phyloP scores from a whole-genome alignment of 2,888 invertebrate genomes.

The Neria commutata region DNA sequence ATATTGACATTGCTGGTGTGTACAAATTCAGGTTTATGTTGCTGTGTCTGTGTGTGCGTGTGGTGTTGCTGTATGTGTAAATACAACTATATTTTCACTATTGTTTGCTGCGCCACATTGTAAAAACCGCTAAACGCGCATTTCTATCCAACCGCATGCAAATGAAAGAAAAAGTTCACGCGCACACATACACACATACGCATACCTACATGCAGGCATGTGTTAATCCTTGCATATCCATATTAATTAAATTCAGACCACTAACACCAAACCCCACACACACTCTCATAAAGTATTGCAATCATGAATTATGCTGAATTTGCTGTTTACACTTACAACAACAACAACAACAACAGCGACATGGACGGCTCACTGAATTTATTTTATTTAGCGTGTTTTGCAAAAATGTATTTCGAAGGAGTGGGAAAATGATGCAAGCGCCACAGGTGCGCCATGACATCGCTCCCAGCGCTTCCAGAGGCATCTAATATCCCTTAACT shows the following conservation, averaged over 20 bases:
- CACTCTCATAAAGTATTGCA: slow-evolving; percentile 56
- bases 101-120: slow-evolving; percentile 50
- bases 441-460: slow-evolving; percentile 36
- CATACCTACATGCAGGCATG: too few relatives aligned
- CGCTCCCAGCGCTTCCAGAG: neutral
- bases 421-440: slow-evolving; percentile 57
- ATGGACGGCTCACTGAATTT: neutral
- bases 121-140: slow-evolving; percentile 42
- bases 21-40: neutral
- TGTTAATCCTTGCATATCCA: too few relatives aligned
- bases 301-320: slow-evolving; percentile 58
- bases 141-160: slow-evolving; percentile 22
- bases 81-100: slow-evolving; percentile 50
- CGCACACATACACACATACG: too few relatives aligned
- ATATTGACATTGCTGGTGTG: slow-evolving; percentile 38
- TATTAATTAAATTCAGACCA: slow-evolving; percentile 60
- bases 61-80: too few relatives aligned
- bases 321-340: slow-evolving; percentile 51
- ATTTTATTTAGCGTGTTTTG: slow-evolving; percentile 50
- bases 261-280: slow-evolving; percentile 55
- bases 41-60: too few relatives aligned
- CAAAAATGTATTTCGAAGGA: slow-evolving; percentile 51
- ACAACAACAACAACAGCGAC: neutral
- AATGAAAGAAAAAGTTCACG: slow-evolving; percentile 8
- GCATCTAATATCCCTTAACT: too few relatives aligned